phyloP scores from a whole-genome alignment of 2,888 invertebrate genomes.

The Nebria brevicollis region DNA sequence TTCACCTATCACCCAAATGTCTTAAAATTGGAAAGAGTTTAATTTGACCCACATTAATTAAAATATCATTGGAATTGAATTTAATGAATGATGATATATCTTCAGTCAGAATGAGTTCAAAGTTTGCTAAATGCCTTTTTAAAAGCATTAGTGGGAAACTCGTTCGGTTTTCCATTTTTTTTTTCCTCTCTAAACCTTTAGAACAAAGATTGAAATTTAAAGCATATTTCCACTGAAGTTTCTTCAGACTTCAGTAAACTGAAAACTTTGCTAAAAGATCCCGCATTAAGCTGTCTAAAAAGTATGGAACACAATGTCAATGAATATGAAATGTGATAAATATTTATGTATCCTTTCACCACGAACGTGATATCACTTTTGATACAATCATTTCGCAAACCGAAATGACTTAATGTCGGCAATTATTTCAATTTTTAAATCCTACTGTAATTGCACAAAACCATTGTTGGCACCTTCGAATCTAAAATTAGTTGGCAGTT shows the following conservation, averaged over 20 bases:
- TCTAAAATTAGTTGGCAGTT: too few species aligned
- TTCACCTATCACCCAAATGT: too few species aligned
- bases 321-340: constrained; percentile 20
- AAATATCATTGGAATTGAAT: constrained; percentile 11
- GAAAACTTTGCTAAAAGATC: constrained; percentile 20
- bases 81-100: constrained; percentile 11
- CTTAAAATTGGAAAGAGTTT: too few species aligned
- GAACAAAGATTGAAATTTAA: constrained; percentile 30
- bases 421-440: too few species aligned
- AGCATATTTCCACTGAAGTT: constrained; percentile 12
- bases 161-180: constrained; percentile 7
- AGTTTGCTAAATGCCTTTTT: constrained; percentile 26
- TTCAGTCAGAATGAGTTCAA: constrained; percentile 14
- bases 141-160: constrained; percentile 21
- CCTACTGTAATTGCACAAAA: too few species aligned
- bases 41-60: not conserved
- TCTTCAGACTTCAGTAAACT: constrained; percentile 17
- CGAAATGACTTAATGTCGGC: too few species aligned
- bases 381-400: too few species aligned
- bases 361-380: too few species aligned
- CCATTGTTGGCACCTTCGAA: too few species aligned
- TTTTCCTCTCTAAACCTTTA: not conserved
- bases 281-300: constrained; percentile 3
- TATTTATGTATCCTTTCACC: not conserved
- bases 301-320: constrained; percentile 19